Evolutionary conservation across 2,888 invertebrate species (phyloP), one percentile per base, ranked within the genome.

Genomic region (Venustoraphidia nigricollis): DNA sequence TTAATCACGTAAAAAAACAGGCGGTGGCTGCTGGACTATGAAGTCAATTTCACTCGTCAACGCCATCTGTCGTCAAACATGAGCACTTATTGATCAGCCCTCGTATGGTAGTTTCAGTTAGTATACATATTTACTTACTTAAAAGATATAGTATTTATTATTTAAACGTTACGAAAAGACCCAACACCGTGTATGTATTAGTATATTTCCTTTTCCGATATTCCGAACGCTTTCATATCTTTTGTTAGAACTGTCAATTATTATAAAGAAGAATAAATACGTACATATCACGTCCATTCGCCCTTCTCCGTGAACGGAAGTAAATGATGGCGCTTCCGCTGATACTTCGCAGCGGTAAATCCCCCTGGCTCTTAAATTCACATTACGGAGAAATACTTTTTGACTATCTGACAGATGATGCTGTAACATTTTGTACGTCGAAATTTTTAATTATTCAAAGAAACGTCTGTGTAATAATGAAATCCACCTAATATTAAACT

Each of bases 221-320:
- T 27, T 9, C 36, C n/a, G 9, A 17, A 10, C 14, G 5, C 37
- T 44, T 44, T 36, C 9, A 9, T 35, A 11, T 42, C n/a, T 14
- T 17, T 10, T n/a, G 34, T 27, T 11, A 14, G 6, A 42, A 42
- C n/a, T 42, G 42, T 27, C 27, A 27, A 27, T 27, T 27, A 6
- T 27, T 27, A 27, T 27, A 27, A 27, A 27, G 5, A 47, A 14
- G 17, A 41, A 34, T 44, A 34, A 34, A 39, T 46, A 62, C 70
- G 70, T 57, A 72, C 72, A 66, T 48, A 72, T 62, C 46, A 72
- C 70, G 56, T 71, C 69, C 69, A 72, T 69, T 47, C 63, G 61
- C 11, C 66, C 68, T 49, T 70, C 69, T 17, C 63, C 66, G 40
- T 63, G 62, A 40, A 66, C 70, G 10, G 68, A 68, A 27, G 65